Base-by-base conservation (phyloP, 2,113 vertebrate genomes). In the Chinchilla lanigera region DNA sequence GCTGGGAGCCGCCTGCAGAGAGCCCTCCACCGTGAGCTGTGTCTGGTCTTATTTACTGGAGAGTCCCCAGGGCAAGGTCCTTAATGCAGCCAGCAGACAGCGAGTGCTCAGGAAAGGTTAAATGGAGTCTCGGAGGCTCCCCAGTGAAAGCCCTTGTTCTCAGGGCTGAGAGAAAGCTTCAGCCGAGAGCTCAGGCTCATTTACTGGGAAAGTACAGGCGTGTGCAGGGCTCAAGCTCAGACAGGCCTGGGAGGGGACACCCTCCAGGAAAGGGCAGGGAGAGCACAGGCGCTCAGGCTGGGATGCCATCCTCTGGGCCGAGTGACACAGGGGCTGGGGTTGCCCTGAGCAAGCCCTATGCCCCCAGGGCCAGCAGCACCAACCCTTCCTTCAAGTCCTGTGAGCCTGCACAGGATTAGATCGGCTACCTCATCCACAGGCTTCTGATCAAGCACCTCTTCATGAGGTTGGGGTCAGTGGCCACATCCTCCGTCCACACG, bases 61-160 rank as follows among this genome's bases (percentile, higher is more conserved):
- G 58, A 83, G 65, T 92, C 93, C 95, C 96, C 58, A 85, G 97
- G 77, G 96, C 88, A 60, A 77, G 94, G 95, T 71, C 94, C 93
- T 96, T 93, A 95, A 78, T 86, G 12, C 5, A 44, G 96, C 38
- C 58, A 0, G 88, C 84, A 90, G 80, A 28, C 38, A 24, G 87
- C 14, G 65, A 93, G 80, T 85, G 77, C 86, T 94, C 89, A 65
- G 96, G 73, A 90, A 89, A 81, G 0, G 26, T 61, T 87, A 69
- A 95, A 56, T 89, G 73, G 71, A 86, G 38, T 78, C 73, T 96
- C 81, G 73, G 87, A 77, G 89, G 83, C 78, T 90, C 30, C 14
- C 78, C 56, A 35, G 30, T 35, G 89, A 88, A 90, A 94, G 88
- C 52, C 73, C 77, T 54, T 87, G 30, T 50, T 65, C 81, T 78